A percentile compares a stretch with the other conserved stretches of the same genome.
Conservation (phyloP, 2,113 vertebrate species). For the Urocolius indicus region DNA sequence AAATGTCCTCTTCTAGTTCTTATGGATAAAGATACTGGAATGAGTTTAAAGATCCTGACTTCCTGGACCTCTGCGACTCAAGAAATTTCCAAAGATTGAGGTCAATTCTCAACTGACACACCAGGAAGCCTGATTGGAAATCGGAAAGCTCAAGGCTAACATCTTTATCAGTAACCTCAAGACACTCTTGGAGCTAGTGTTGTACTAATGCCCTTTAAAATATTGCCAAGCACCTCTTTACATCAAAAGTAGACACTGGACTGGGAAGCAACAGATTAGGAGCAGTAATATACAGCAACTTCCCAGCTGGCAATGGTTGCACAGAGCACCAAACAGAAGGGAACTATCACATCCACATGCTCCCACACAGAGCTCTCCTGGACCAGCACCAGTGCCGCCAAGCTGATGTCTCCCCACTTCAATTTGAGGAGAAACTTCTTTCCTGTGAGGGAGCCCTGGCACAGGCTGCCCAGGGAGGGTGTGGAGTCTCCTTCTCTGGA, state of each 20-base stretch:
- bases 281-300: not conserved
- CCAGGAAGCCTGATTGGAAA: not conserved
- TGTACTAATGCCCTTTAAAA: not conserved
- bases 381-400: not conserved
- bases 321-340: not conserved
- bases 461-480: too few relatives aligned
- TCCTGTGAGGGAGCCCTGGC: too few relatives aligned
- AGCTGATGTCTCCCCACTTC: not conserved
- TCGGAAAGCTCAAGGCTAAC: not conserved
- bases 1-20: not conserved
- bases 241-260: not conserved
- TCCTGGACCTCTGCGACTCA: not conserved
- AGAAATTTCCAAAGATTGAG: not conserved
- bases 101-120: not conserved
- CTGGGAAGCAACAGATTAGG: not conserved
- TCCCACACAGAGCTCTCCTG: not conserved
- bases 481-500: too few relatives aligned
- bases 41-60: not conserved
- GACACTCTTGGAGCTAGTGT: not conserved
- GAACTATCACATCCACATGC: not conserved
- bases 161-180: not conserved
- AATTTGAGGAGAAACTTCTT: too few relatives aligned
- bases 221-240: not conserved
- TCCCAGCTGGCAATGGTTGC: not conserved
- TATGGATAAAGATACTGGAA: rapidly evolving